Conservation (phyloP, 2,888 invertebrate genomes). For the Chrysomela aeneicollis region DNA sequence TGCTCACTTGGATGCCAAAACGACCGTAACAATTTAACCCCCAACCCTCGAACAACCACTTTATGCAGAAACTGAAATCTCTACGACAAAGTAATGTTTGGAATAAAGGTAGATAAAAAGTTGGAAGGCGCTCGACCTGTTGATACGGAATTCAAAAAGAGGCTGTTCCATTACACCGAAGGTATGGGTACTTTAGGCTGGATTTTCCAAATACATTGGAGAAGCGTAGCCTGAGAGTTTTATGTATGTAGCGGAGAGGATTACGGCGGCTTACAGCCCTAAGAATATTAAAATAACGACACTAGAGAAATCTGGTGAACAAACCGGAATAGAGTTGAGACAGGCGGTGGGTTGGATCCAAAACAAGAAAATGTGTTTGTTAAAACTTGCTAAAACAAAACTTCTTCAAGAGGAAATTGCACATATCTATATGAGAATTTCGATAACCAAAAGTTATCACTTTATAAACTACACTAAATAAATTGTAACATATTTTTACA, state of each 20-base stretch:
- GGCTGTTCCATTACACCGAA: too few relatives aligned
- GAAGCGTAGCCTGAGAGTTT: not conserved
- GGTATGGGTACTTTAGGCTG: not conserved
- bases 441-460: too few relatives aligned
- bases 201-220: constrained; percentile 13
- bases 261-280: not conserved
- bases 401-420: too few relatives aligned
- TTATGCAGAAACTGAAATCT: not conserved
- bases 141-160: not conserved
- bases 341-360: too few relatives aligned
- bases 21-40: not conserved
- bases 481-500: too few relatives aligned
- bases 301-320: not conserved
- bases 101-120: not conserved
- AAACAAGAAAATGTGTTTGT: too few relatives aligned
- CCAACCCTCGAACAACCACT: not conserved
- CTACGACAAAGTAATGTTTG: not conserved
- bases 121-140: not conserved
- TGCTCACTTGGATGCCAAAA: not conserved
- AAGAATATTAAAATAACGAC: not conserved
- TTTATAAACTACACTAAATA: too few relatives aligned
- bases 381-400: too few relatives aligned
- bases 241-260: constrained; percentile 11
- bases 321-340: not conserved
- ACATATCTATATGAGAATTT: too few relatives aligned